phyloP scores from a whole-genome alignment of 2,797 vertebrate genomes.

The Artibeus lituratus region DNA sequence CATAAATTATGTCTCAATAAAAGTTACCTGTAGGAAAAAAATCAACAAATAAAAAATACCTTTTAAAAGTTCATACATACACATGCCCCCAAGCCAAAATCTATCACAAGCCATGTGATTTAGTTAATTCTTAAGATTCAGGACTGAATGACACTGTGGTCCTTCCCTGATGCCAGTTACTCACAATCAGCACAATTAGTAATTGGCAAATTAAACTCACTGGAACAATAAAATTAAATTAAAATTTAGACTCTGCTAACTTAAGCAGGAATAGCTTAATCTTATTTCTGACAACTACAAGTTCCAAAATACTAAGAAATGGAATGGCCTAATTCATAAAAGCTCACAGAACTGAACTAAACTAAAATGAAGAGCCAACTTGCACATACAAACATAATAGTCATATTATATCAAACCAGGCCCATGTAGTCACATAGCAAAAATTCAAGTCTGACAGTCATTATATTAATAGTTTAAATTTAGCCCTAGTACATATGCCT shows the following conservation, averaged over 20 bases:
- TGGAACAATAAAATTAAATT: neutral
- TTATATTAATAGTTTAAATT: neutral
- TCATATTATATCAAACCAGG: neutral
- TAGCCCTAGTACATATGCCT: neutral
- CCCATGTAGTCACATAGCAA: neutral
- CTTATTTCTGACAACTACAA: constrained; percentile 26
- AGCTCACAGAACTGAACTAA: neutral
- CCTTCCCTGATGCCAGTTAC: neutral
- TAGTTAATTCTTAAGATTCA: neutral
- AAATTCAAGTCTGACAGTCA: neutral
- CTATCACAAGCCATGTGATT: neutral
- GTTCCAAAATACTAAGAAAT: neutral
- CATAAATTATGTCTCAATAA: neutral
- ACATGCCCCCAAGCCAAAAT: neutral
- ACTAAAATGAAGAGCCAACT: constrained; percentile 30
- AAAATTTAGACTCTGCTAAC: neutral
- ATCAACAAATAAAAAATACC: neutral
- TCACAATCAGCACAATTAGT: constrained; percentile 21
- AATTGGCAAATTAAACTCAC: neutral
- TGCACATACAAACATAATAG: neutral
- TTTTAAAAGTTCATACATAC: neutral
- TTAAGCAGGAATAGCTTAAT: neutral
- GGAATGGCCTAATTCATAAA: constrained; percentile 5
- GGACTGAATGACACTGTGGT: neutral
- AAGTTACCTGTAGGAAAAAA: neutral